A percentile compares a stretch with the other conserved stretches of the same genome.
Conservation (phyloP, 1,140 invertebrate species). For the Penaeus vannamei region DNA sequence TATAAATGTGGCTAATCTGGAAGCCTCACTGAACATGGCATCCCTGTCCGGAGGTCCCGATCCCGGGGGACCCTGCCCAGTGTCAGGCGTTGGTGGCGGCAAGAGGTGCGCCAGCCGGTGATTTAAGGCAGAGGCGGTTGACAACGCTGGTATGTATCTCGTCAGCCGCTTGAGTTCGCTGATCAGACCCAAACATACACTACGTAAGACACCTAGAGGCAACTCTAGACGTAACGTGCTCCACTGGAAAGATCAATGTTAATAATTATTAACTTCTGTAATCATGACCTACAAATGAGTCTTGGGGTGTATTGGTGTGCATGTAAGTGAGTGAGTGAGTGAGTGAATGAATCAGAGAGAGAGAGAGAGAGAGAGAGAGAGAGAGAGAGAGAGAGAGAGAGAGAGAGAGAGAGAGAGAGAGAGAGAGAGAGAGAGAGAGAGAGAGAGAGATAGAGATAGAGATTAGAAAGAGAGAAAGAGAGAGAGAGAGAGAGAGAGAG, state of each 20-base stretch:
- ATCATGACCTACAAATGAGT: slow-evolving; percentile 8
- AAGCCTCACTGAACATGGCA: slow-evolving; percentile 92
- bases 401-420: no score
- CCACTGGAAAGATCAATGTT: slow-evolving; percentile 80
- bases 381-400: no score
- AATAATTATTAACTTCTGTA: slow-evolving; percentile 39
- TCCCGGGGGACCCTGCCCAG: slow-evolving; percentile 69
- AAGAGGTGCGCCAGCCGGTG: slow-evolving; percentile 76
- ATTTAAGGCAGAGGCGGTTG: slow-evolving; percentile 89
- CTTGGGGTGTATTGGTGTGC: no score
- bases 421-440: no score
- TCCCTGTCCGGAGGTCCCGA: slow-evolving; percentile 77
- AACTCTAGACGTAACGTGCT: slow-evolving; percentile 88
- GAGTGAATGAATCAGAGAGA: no score
- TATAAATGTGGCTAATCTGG: slow-evolving; percentile 88
- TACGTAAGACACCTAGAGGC: slow-evolving; percentile 82
- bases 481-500: no score
- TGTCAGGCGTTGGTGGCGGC: slow-evolving; percentile 66
- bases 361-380: no score
- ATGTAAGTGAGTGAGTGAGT: no score
- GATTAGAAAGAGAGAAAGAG: no score
- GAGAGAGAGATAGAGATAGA: no score
- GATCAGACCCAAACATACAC: slow-evolving; percentile 84
- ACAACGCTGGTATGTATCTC: slow-evolving; percentile 85
- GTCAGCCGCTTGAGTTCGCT: slow-evolving; percentile 86